These are phyloP conservation scores for Dicranocentrus wangi DNA, from an alignment of 2,888 invertebrate species.

Conservation along the genomic window DNA sequence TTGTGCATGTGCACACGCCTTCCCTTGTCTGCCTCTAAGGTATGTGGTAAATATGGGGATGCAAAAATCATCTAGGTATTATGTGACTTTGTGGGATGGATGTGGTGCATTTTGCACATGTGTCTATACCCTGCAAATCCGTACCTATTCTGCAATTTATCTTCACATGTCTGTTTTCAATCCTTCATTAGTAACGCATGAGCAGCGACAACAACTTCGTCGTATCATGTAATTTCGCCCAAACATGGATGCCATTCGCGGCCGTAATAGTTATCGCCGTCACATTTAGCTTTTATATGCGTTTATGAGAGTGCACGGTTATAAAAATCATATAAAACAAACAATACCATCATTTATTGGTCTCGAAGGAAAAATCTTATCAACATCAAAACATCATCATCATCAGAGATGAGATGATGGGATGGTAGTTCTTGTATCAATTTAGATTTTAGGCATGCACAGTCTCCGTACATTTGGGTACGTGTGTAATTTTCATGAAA, in stretches of 20 bases:
- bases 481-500: conserved; percentile 5
- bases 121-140: neutral
- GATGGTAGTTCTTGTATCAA: conserved; percentile 1
- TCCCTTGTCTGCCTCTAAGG: neutral
- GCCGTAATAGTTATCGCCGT: neutral
- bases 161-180: conserved; percentile 33
- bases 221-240: neutral
- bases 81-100: neutral
- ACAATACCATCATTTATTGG: neutral
- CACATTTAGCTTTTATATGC: neutral
- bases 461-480: too few relatives aligned
- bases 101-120: conserved; percentile 10
- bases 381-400: conserved; percentile 10
- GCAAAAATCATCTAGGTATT: too few relatives aligned
- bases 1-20: conserved; percentile 6
- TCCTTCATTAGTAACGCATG: conserved; percentile 44
- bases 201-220: conserved; percentile 25
- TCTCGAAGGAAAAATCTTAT: neutral
- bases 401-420: neutral
- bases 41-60: too few relatives aligned
- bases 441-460: conserved; percentile 7
- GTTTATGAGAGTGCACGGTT: neutral
- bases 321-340: conserved; percentile 14
- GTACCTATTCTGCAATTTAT: conserved; percentile 35
- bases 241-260: neutral